A percentile compares a stretch with the other conserved stretches of the same genome.
Evolutionary conservation across 2,797 vertebrate species (phyloP).

Genomic region (Craterocephalus amniculus): DNA sequence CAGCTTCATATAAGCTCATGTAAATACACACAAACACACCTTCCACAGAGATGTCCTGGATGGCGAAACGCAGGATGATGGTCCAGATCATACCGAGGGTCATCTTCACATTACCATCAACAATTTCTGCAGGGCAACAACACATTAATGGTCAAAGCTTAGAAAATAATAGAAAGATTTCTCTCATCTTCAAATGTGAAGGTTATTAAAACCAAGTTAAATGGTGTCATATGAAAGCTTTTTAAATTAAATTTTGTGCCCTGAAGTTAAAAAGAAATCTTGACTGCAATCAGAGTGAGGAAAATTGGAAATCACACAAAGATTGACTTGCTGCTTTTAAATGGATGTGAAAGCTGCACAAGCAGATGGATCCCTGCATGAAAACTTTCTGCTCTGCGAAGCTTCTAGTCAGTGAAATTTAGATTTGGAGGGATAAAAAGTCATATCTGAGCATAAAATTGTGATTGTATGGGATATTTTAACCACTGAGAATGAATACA

Average conservation of each 20-base stretch:
- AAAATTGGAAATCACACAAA: too few relatives aligned
- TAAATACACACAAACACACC: conserved; percentile 69
- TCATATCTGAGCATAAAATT: background rate
- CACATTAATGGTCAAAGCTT: background rate
- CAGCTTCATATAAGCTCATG: background rate
- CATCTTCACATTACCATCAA: conserved; percentile 93
- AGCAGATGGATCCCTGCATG: background rate
- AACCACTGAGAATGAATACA: too few relatives aligned
- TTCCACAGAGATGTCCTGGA: conserved; percentile 95
- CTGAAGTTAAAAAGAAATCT: background rate
- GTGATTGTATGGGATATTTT: background rate
- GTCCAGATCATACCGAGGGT: conserved; percentile 96
- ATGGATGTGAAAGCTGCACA: background rate
- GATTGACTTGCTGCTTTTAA: too few relatives aligned
- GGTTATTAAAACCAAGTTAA: background rate
- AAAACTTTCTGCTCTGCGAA: background rate
- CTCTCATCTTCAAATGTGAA: background rate
- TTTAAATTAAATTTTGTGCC: background rate
- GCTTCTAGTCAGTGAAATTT: background rate
- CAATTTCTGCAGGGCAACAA: conserved; percentile 84
- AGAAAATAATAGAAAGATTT: background rate
- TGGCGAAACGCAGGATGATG: conserved; percentile 94
- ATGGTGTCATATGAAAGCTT: background rate
- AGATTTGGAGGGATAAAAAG: background rate
- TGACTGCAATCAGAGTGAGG: background rate